Evolutionary conservation across 2,888 invertebrate species (phyloP).

Genomic region (Drosophila paucipuncta): DNA sequence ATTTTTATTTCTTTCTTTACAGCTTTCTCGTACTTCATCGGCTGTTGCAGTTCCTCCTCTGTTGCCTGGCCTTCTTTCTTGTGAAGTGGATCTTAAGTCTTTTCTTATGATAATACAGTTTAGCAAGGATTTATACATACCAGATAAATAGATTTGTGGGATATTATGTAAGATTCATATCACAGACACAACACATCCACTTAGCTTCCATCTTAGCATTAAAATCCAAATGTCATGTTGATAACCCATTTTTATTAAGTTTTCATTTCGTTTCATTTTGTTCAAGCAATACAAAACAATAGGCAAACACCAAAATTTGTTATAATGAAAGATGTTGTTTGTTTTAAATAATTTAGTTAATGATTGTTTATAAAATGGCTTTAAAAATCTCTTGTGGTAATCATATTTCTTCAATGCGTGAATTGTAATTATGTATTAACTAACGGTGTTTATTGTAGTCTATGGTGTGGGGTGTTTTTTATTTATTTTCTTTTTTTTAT

Average conservation of each 20-base stretch:
- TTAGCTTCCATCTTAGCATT: not conserved
- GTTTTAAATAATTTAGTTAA: conserved; percentile 23
- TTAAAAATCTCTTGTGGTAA: conserved; percentile 15
- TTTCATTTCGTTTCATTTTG: conserved; percentile 4
- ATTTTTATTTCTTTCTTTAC: conserved; percentile 14
- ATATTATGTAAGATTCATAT: not conserved
- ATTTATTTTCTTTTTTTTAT: not conserved
- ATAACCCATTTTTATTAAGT: conserved; percentile 47
- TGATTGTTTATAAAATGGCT: conserved; percentile 9
- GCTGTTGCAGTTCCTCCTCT: conserved; percentile 57
- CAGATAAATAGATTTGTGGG: not conserved
- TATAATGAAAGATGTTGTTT: not conserved
- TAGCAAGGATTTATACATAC: not conserved
- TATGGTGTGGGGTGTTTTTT: conserved; percentile 11
- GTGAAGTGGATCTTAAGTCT: conserved; percentile 10
- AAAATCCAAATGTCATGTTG: conserved; percentile 12
- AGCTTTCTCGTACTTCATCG: conserved; percentile 72
- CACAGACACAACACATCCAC: not conserved
- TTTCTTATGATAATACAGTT: conserved; percentile 2
- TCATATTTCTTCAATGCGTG: conserved; percentile 29
- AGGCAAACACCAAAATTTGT: conserved; percentile 7
- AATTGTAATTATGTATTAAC: conserved; percentile 21
- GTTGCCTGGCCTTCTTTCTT: conserved; percentile 24
- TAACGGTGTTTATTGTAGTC: conserved; percentile 34
- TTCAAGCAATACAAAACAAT: conserved; percentile 45